Conservation (phyloP, 2,113 vertebrate genomes). For the Anser brachyrhynchus region DNA sequence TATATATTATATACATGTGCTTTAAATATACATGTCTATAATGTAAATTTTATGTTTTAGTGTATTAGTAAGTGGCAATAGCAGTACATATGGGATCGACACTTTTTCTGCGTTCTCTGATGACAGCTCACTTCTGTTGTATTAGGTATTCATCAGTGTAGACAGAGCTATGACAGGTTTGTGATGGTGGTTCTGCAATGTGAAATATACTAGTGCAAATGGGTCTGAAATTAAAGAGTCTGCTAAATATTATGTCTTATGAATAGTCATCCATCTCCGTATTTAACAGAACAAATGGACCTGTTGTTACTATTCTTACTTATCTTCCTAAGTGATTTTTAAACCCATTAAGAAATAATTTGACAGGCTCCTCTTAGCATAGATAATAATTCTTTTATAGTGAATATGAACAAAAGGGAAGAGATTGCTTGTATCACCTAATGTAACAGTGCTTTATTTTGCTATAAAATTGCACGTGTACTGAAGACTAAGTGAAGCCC, state of each 20-base stretch:
- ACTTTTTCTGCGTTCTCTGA: neutral
- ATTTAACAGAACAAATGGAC: neutral
- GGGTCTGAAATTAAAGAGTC: neutral
- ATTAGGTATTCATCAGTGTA: neutral
- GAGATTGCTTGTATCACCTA: neutral
- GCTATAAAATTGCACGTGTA: neutral
- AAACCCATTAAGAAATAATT: conserved; percentile 36
- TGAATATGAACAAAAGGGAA: neutral
- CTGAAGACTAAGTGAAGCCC: neutral
- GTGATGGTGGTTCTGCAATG: neutral
- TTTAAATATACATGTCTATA: neutral
- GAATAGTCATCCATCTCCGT: neutral
- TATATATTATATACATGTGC: neutral
- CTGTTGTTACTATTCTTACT: neutral
- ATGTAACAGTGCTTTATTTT: neutral
- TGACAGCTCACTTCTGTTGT: neutral
- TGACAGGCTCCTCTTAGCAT: conserved; percentile 10
- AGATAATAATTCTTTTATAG: neutral
- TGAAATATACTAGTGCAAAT: neutral
- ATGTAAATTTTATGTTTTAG: neutral
- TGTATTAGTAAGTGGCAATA: neutral
- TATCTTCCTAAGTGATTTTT: neutral
- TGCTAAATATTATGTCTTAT: neutral
- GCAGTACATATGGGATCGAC: neutral
- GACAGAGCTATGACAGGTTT: neutral